phyloP scores from a whole-genome alignment of 2,888 invertebrate genomes.

The Parnassius smintheus region DNA sequence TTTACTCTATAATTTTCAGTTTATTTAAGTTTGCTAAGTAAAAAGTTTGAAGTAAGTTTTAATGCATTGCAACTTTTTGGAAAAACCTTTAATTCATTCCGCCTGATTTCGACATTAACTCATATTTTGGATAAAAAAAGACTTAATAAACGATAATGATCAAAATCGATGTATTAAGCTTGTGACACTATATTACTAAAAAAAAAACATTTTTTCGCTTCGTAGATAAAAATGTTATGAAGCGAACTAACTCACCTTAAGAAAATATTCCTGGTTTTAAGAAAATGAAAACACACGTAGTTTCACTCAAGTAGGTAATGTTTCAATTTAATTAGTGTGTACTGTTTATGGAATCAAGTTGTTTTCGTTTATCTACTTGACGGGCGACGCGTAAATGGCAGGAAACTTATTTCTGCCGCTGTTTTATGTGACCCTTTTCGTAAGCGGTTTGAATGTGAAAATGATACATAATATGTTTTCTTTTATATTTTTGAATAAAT shows the following conservation, averaged over 20 bases:
- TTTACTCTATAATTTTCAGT: no score
- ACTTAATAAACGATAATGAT: no score
- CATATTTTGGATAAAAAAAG: no score
- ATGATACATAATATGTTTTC: no score
- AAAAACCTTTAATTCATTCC: no score
- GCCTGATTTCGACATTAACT: no score
- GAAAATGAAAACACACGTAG: constrained; percentile 12
- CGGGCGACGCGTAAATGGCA: constrained; percentile 21
- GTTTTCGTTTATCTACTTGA: constrained; percentile 15
- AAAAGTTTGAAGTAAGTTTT: no score
- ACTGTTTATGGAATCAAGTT: constrained; percentile 14
- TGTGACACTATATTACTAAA: neutral
- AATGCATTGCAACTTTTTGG: no score
- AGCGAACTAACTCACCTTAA: constrained; percentile 7
- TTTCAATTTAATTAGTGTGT: neutral
- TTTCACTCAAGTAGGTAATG: constrained; percentile 7
- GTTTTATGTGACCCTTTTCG: constrained; percentile 18
- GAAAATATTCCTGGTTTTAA: constrained; percentile 12
- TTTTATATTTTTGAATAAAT: no score
- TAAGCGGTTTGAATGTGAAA: constrained; percentile 4
- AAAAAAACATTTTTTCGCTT: neutral
- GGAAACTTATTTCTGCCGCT: constrained; percentile 6
- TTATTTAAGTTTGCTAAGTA: no score
- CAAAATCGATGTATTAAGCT: no score
- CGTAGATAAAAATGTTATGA: neutral